Evolutionary conservation across 2,888 invertebrate species (phyloP).

Genomic region (Pristionchus exspectatus): DNA sequence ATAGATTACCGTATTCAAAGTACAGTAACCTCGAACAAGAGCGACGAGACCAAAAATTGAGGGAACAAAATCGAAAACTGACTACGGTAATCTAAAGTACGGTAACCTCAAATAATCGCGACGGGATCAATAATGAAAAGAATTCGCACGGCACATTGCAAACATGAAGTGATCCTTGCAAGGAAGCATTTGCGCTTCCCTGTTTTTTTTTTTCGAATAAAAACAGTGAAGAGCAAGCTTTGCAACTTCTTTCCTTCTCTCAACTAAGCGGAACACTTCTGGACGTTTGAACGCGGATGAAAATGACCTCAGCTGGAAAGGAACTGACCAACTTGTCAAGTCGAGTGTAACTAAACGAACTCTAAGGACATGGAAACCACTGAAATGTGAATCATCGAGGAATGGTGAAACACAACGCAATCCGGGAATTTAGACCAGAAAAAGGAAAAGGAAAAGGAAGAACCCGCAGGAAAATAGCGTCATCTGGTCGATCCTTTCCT

Average conservation of each 20-base stretch:
- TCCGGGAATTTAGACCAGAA: background rate
- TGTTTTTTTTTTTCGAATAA: background rate
- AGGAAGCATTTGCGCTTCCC: background rate
- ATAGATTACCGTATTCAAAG: background rate
- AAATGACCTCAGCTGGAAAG: background rate
- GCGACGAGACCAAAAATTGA: background rate
- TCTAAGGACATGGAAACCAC: background rate
- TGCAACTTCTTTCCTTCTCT: background rate
- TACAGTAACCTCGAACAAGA: background rate
- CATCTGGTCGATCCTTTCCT: constrained; percentile 7
- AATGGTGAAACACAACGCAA: background rate
- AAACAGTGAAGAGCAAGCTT: background rate
- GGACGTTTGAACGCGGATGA: background rate
- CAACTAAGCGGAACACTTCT: background rate
- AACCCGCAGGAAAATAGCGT: background rate
- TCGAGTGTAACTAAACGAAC: background rate
- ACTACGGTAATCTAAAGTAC: background rate
- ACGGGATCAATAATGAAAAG: background rate
- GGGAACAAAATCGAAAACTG: constrained; percentile 11
- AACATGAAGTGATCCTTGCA: background rate
- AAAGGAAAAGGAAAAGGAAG: background rate
- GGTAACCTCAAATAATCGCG: background rate
- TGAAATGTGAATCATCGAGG: background rate
- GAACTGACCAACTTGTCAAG: background rate
- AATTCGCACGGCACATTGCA: background rate